Base-by-base conservation (phyloP, 2,888 invertebrate species). In the Drosophila putrida region DNA sequence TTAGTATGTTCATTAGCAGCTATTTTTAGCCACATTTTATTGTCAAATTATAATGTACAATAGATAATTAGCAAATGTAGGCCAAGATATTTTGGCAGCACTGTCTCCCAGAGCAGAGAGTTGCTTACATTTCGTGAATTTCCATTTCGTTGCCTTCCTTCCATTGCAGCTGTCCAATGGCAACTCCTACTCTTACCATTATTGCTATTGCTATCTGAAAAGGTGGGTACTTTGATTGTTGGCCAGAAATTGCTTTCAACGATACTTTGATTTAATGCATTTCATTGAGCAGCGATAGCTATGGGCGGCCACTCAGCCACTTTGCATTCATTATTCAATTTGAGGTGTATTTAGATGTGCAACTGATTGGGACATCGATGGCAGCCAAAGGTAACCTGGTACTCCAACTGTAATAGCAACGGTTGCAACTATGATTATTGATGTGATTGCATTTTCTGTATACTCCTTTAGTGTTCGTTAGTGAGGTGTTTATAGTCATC, bases 201-300 rank as follows among this genome's bases (percentile, higher is more conserved):
- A 53, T 41, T 36, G 50, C 25, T 38, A 38, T 8, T 27, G 43
- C 13, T 43, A 13, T 41, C 33, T 10, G 33, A 11, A 9, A 15
- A 15, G 13, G 6, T 35, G 28, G 44, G 13, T 59, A 27, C 46
- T 47, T 36, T 39, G 53, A 38, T 66, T 25, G 35, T 25, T 51
- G 55, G 53, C 55, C 69, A 70, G 75, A 61, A 76, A 70, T 82
- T 61, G 64, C 82, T 85, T 85, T 82, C 88, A 85, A 80, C 82
- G 82, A 88, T 83, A 82, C 82, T 68, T 88, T 83, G 82, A 83
- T 83, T 83, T 83, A 83, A 88, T 83, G 88, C 87, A 88, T 83
- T 83, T 80, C 82, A 83, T 83, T 82, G 82, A 82, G 88, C 85
- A 62, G 76, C 86, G 54, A 85, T 82, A 78, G 75, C 65, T 60